Base-by-base conservation (phyloP, 1,140 invertebrate genomes). In the Rhagoletis zephyria region DNA sequence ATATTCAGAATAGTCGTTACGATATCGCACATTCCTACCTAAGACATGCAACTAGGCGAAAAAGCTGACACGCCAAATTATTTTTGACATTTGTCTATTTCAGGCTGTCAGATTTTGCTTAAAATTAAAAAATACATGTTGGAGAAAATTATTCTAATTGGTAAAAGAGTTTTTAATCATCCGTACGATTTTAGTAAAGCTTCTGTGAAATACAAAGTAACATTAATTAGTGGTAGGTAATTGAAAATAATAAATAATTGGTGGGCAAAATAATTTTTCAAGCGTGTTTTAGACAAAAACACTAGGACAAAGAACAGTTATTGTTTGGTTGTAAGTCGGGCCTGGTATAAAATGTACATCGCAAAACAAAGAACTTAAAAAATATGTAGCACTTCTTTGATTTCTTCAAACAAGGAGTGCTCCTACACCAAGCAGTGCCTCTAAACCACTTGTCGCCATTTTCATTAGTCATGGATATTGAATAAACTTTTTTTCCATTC, bases 61-160 rank as follows among this genome's bases (percentile, higher is more conserved):
- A 42, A 16, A 19, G 48, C 74, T 81, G 74, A 81, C 74, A 81
- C 48, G 74, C 74, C 48, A 81, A 81, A 81, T 81, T 19, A 81
- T 81, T 19, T 77, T 81, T 81, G 74, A 81, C 74, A 56, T 19
- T 19, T 56, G 14, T 6, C 14, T 3, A 48, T 74, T 4, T 74
- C 9, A 48, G 70, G 16, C 70, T 45, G 74, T 81, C 74, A 81
- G 16, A 81, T 81, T 81, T 81, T 56, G 48, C 19, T 45, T 19
- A 81, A 81, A 51, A 48, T 81, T 81, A 7, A 56, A 42, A 56
- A 81, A 81, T 56, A 77, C 74, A 77, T 51, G 56, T 77, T 77
- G 48, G 6, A 7, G n/a, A 81, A 56, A 56, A 19, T 56, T 9
- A 9, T 3, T 42, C 42, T 56, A 30, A 40, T 74, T 74, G 16